A percentile compares a stretch with the other conserved stretches of the same genome.
Evolutionary conservation across 2,797 vertebrate genomes (phyloP).

Genomic region (Falco rusticolus): DNA sequence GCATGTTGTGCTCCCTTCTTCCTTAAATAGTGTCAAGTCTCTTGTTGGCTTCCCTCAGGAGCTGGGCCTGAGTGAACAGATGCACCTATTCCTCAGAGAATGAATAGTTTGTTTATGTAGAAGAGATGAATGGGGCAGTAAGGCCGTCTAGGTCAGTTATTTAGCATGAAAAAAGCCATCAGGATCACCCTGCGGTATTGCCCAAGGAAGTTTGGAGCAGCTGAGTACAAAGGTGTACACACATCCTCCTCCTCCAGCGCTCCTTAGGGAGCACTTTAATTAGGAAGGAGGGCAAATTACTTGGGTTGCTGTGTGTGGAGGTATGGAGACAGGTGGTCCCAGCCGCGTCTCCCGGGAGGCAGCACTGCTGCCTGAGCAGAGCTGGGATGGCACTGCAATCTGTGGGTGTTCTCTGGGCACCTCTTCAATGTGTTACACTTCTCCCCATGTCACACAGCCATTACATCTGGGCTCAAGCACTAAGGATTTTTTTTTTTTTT

Average conservation of each 20-base stretch:
- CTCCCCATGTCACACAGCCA: not conserved
- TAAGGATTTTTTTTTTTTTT: not conserved
- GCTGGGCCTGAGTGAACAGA: constrained; percentile 33
- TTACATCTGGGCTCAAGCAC: not conserved
- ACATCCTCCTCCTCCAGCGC: not conserved
- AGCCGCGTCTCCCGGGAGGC: not conserved
- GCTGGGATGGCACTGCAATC: not conserved
- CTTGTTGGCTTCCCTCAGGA: constrained; percentile 48
- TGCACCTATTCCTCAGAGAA: constrained; percentile 58
- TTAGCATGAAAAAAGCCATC: constrained; percentile 69
- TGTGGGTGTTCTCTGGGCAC: not conserved
- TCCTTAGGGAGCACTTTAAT: constrained; percentile 62
- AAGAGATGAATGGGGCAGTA: constrained; percentile 60
- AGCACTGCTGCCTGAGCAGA: not conserved
- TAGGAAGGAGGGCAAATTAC: constrained; percentile 56
- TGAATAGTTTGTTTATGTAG: constrained; percentile 67
- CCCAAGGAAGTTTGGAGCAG: constrained; percentile 44
- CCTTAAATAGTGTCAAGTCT: constrained; percentile 31
- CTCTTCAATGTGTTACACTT: not conserved
- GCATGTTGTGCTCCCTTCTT: constrained; percentile 11
- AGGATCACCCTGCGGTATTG: constrained; percentile 28
- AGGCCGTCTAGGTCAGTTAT: constrained; percentile 63
- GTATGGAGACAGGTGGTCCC: constrained; percentile 10
- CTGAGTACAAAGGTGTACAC: constrained; percentile 61
- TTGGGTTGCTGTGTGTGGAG: not conserved